Percentiles rank a stretch among this genome's conserved stretches.
phyloP scores from a whole-genome alignment of 2,888 invertebrate species.

The Stictocephala bisonia region DNA sequence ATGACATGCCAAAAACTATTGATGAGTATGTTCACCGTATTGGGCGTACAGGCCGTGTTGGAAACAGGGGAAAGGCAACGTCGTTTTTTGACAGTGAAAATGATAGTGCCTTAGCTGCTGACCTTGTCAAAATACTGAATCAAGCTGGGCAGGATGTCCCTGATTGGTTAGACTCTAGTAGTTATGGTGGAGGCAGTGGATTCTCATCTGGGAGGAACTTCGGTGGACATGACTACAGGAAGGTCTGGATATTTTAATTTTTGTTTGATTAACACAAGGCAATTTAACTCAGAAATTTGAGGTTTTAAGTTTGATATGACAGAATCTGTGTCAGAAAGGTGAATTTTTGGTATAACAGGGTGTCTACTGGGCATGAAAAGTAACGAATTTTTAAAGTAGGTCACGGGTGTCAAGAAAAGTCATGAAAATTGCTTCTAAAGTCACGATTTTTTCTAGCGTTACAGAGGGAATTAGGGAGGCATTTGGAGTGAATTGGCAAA shows the following conservation, averaged over 20 bases:
- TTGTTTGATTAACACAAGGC: no score
- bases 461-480: no score
- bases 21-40: slow-evolving; percentile 97
- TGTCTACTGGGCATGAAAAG: no score
- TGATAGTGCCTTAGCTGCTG: slow-evolving; percentile 72
- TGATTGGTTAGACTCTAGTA: slow-evolving; percentile 72
- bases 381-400: no score
- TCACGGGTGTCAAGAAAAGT: no score
- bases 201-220: slow-evolving; percentile 67
- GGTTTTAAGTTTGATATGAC: no score
- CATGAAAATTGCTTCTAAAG: no score
- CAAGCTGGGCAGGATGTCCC: slow-evolving; percentile 86
- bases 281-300: no score
- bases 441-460: no score
- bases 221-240: slow-evolving; percentile 77
- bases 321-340: no score
- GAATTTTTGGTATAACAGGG: no score
- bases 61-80: slow-evolving; percentile 87
- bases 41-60: slow-evolving; percentile 94
- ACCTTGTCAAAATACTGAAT: slow-evolving; percentile 78
- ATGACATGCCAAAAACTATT: slow-evolving; percentile 87
- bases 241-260: slow-evolving; percentile 67
- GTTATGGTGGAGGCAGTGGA: slow-evolving; percentile 65
- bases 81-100: slow-evolving; percentile 80
- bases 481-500: no score